Base-by-base conservation (phyloP, 2,888 invertebrate species). In the Magallana nippona region DNA sequence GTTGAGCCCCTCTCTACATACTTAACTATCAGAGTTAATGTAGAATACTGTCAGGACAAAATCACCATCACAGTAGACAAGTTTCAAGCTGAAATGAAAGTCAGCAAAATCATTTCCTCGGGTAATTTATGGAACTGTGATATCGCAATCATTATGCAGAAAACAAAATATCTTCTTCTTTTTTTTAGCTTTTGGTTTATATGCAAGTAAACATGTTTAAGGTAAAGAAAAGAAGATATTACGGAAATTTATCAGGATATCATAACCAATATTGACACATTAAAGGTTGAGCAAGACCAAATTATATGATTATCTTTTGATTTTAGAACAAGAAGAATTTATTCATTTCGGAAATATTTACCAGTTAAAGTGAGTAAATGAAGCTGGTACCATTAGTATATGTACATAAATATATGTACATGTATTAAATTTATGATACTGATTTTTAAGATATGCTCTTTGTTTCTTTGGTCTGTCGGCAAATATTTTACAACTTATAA, bases 81-180 rank as follows among this genome's bases (percentile, higher is more conserved):
- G 22, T 79, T 79, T 79, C 13, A n/a, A 17, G 22, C 44, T 11
- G 79, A 79, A 56, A 79, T 56, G 19, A 79, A 57, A 57, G n/a
- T 79, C 56, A 79, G 79, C 79, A 79, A 55, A 55, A 10, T 63
- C 13, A 63, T 63, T 27, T 1, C 63, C 22, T 22, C 63, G 15
- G 63, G 63, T 63, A 27, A 63, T 13, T 10, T 22, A n/a, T 60
- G 8, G 5, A 5, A 44, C 3, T 44, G 44, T 44, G 5, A 44
- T 44, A 44, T 0, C 5, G 5, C 44, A 17, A 60, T n/a, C 2
- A 60, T 60, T 17, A 10, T 60, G 11, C 1, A 60, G 17, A n/a
- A n/a, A n/a, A n/a, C n/a, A n/a, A n/a, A n/a, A n/a, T n/a, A n/a
- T n/a, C n/a, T n/a, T n/a, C n/a, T n/a, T n/a, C n/a, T n/a, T n/a